Evolutionary conservation across 1,140 invertebrate genomes (phyloP), one percentile per base, ranked within the genome.

Genomic region (Holcopasites calliopsidis): DNA sequence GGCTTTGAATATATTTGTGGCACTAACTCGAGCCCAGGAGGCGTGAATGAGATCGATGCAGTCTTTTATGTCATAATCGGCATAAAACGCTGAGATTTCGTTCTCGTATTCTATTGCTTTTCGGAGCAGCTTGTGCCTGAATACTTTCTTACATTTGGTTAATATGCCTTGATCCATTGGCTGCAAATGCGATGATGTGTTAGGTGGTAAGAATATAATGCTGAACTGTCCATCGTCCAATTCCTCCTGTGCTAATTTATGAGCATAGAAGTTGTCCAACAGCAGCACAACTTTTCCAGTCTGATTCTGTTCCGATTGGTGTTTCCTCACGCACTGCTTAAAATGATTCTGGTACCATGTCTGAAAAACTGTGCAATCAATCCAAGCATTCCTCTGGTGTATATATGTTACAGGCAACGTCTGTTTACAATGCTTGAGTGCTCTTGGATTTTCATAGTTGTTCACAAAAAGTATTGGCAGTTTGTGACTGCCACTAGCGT

Each of bases 41-140:
- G 44, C 18, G 8, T 8, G 4, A 11, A 58, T 23, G 5, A 58
- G 7, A 21, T 62, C 42, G 4, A 47, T 62, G 5, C 40, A 62
- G n/a, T 62, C 60, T 33, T 62, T 62, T n/a, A 62, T 21, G 1
- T 62, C 26, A 6, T 62, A 62, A 47, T 62, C 60, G 0, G 18
- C 16, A n/a, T 62, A 62, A 18, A 62, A 62, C 11, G 44, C 26
- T 10, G 7, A 11, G 10, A 62, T 31, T 8, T 26, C 26, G 13
- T 13, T 21, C 4, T 11, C 8, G 40, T 38, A 58, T 58, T 23
- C 16, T 3, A 58, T n/a, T 38, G 33, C 57, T 13, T 18, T 28
- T 3, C 7, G 7, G 0, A 40, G 21, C 40, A 58, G 8, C 2
- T 23, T 13, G 10, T 60, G 11, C 2, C 38, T 18, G 8, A 47